Evolutionary conservation across 1,140 invertebrate genomes (phyloP), one percentile per base, ranked within the genome.

Genomic region (Wasmannia auropunctata): DNA sequence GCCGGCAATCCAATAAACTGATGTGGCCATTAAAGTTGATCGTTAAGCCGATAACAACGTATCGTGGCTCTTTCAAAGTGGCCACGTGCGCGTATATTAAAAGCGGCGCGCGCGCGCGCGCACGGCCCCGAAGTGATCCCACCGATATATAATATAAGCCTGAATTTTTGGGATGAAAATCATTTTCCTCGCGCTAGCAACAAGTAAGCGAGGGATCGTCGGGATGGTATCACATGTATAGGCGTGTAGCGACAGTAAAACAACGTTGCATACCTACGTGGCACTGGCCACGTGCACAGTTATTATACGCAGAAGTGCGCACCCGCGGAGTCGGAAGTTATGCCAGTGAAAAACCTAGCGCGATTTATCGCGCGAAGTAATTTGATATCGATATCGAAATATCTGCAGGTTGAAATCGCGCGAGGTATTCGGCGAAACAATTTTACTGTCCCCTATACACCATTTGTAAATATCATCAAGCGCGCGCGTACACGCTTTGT

Each of bases 1-100:
- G 72, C 63, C 65, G 67, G 51, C 81, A 77, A 40, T 70, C 75
- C 84, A 74, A 89, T 79, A 77, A 89, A 87, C 67, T 56, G 88
- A 89, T 83, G 69, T 70, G 85, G 37, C 75, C 54, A 86, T 88
- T 89, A 76, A 86, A 79, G 65, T 83, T 90, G 75, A 89, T 84
- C 65, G 77, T 86, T 77, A 74, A 84, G n/a, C 77, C 58, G 58
- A 87, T 79, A 84, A 90, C 87, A 43, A 37, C 51, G n/a, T 56
- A 25, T 40, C 51, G 37, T 25, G n/a, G 46, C 43, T 84, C 60
- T 86, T 75, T 85, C 70, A 43, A 70, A 65, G 28, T 49, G 63
- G 25, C 46, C 65, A 46, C 62, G 37, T 60, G 16, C 8, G 60
- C 16, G 31, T 51, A 72, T 85, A 75, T 79, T 75, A 76, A 88